These are phyloP conservation scores for Amphilophus citrinellus DNA, from an alignment of 2,113 vertebrate genomes.

Conservation along the genomic window DNA sequence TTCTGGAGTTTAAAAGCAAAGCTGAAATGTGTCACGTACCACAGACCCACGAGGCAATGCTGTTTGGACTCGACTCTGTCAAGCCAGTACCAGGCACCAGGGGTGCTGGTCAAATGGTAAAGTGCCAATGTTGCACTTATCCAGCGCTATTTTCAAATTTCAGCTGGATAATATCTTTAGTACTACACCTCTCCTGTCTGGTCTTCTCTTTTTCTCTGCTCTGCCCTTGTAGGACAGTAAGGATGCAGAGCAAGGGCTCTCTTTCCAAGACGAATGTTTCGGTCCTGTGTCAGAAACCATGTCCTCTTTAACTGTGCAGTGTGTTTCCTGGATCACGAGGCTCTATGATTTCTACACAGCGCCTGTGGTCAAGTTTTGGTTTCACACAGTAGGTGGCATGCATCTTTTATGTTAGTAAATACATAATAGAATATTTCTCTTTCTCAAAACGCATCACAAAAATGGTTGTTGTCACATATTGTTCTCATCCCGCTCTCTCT, in stretches of 20 bases:
- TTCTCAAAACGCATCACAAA: not conserved
- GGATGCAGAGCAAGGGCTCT: conserved; percentile 84
- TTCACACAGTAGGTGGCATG: conserved; percentile 89
- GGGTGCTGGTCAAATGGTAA: conserved; percentile 58
- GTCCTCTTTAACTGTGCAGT: conserved; percentile 55
- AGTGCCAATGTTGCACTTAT: not conserved
- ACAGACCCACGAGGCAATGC: conserved; percentile 88
- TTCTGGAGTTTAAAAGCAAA: conserved; percentile 96
- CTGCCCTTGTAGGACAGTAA: conserved; percentile 26
- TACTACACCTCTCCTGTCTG: not conserved
- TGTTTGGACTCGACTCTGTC: conserved; percentile 84
- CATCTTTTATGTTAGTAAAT: not conserved
- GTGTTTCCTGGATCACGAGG: conserved; percentile 84
- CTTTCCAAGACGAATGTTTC: conserved; percentile 24
- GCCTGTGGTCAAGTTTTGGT: conserved; percentile 99
- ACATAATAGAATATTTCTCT: not conserved
- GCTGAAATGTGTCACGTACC: conserved; percentile 99
- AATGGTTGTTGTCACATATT: not conserved
- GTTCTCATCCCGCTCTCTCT: not conserved
- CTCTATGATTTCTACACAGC: conserved; percentile 95
- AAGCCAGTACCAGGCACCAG: conserved; percentile 68
- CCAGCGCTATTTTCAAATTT: not conserved
- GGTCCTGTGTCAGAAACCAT: conserved; percentile 40
- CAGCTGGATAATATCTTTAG: not conserved
- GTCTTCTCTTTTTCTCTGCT: not conserved